Conservation (phyloP, 2,113 vertebrate species). For the Aspiorhynchus laticeps region DNA sequence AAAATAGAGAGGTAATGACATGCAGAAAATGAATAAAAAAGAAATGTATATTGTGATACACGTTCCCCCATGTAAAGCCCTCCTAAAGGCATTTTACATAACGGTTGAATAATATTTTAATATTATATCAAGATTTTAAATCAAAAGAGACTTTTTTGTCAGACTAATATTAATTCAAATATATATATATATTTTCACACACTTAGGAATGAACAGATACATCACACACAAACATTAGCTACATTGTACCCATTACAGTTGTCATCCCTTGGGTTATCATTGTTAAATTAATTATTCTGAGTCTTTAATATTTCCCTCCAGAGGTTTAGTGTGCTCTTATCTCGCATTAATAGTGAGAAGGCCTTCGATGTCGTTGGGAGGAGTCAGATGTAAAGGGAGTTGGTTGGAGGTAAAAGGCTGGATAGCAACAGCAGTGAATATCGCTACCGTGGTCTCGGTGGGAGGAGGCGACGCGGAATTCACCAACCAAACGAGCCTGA, state of each 20-base stretch:
- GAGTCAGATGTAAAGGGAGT: constrained; percentile 66
- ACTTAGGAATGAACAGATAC: not conserved
- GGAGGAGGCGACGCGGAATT: constrained; percentile 69
- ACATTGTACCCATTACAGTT: not conserved
- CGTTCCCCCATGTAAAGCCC: too few species aligned
- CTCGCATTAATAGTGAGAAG: constrained; percentile 10
- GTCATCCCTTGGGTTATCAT: not conserved
- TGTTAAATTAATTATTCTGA: constrained; percentile 7
- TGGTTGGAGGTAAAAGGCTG: constrained; percentile 73
- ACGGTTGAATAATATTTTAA: too few species aligned
- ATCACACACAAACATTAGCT: not conserved
- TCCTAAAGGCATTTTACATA: too few species aligned
- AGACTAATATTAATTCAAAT: not conserved
- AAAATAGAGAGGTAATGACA: too few species aligned
- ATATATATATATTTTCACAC: too few species aligned
- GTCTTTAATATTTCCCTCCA: constrained; percentile 12
- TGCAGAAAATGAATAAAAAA: too few species aligned
- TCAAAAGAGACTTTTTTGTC: not conserved
- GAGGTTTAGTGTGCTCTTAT: constrained; percentile 10
- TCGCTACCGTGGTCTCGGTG: constrained; percentile 63
- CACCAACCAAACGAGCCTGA: constrained; percentile 62
- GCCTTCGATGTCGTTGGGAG: constrained; percentile 58
- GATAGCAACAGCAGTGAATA: constrained; percentile 77
- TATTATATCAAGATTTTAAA: not conserved
- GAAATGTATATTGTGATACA: too few species aligned